phyloP scores from a whole-genome alignment of 2,888 invertebrate genomes.

The Mythimna albipuncta region DNA sequence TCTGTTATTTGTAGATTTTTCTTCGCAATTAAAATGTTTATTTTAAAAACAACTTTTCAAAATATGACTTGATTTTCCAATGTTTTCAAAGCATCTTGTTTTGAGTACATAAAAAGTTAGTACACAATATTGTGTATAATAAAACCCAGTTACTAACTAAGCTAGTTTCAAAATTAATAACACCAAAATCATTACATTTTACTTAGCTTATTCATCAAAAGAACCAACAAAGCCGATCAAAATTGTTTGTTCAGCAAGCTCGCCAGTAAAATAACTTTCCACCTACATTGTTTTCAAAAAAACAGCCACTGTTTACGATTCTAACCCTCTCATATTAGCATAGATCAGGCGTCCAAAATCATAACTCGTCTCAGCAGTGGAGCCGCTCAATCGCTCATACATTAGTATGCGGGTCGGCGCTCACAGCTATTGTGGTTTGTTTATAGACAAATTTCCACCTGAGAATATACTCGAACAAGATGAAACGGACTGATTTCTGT shows the following conservation, averaged over 20 bases:
- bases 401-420: slow-evolving; percentile 76
- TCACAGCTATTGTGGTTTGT: slow-evolving; percentile 77
- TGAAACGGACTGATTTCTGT: slow-evolving; percentile 72
- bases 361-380: slow-evolving; percentile 59
- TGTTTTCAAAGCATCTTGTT: neutral
- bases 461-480: slow-evolving; percentile 74
- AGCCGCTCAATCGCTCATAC: slow-evolving; percentile 57
- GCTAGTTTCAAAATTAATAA: neutral
- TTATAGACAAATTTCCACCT: slow-evolving; percentile 79
- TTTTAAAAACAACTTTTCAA: neutral
- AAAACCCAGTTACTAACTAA: neutral
- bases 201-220: slow-evolving; percentile 21
- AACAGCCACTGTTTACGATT: slow-evolving; percentile 37
- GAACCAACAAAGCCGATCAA: slow-evolving; percentile 19
- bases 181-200: neutral
- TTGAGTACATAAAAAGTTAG: neutral
- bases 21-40: neutral
- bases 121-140: neutral
- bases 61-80: neutral
- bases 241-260: slow-evolving; percentile 32
- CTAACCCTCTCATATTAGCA: slow-evolving; percentile 45
- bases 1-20: slow-evolving; percentile 1
- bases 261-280: slow-evolving; percentile 33
- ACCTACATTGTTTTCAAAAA: slow-evolving; percentile 41
- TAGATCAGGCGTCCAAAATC: slow-evolving; percentile 53